Percentiles rank a stretch among this genome's conserved stretches.
These are phyloP conservation scores for Cacatua alba DNA, from an alignment of 2,113 vertebrate genomes.

Conservation along the genomic window DNA sequence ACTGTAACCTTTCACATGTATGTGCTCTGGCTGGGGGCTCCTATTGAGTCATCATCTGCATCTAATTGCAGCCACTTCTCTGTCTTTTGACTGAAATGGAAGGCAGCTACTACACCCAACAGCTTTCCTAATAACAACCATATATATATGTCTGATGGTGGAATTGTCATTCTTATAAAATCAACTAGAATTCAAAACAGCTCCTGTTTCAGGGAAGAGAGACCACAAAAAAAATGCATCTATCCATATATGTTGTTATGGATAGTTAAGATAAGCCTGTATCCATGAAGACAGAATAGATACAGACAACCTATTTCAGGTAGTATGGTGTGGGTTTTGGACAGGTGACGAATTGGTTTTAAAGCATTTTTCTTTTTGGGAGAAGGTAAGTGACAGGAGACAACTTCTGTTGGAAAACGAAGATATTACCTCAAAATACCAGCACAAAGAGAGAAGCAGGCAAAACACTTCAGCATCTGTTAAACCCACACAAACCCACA, in stretches of 20 bases:
- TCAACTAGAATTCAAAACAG: background rate
- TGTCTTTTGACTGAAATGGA: background rate
- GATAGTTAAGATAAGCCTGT: background rate
- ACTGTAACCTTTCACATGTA: background rate
- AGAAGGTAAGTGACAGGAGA: background rate
- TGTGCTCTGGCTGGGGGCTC: background rate
- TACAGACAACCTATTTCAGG: background rate
- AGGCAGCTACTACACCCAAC: background rate
- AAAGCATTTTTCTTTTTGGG: background rate
- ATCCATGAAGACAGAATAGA: background rate
- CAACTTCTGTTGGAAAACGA: background rate
- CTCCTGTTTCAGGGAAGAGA: background rate
- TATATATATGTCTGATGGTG: rapidly evolving
- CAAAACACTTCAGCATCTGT: conserved; percentile 15
- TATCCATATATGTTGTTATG: background rate
- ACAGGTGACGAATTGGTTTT: background rate
- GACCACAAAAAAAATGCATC: background rate
- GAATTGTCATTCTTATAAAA: background rate
- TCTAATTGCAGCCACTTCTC: background rate
- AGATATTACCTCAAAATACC: background rate
- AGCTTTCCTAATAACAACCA: background rate
- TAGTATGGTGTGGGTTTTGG: background rate
- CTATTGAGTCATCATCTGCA: background rate
- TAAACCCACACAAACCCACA: conserved; percentile 1
- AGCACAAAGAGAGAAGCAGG: background rate